phyloP scores from a whole-genome alignment of 1,140 invertebrate genomes.

The Samia ricini region DNA sequence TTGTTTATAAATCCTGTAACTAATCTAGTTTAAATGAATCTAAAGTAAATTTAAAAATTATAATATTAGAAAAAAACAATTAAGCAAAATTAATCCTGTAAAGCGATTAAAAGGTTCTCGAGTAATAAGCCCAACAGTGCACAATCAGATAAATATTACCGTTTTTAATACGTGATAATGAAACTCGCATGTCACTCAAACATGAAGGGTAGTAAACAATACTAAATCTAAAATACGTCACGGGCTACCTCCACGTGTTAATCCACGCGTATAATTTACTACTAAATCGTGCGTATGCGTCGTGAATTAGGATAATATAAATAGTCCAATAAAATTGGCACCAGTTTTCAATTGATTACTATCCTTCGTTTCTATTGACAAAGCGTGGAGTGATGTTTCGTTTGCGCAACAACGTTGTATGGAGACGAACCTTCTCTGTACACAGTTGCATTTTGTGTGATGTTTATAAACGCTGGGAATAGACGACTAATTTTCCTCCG shows the following conservation, averaged over 20 bases:
- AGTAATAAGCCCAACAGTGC: no score
- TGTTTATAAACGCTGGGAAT: no score
- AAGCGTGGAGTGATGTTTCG: not conserved
- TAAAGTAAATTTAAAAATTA: no score
- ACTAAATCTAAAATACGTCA: not conserved
- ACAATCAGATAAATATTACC: no score
- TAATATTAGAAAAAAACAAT: no score
- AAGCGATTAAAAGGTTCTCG: no score
- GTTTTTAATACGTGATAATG: not conserved
- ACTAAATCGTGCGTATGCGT: not conserved
- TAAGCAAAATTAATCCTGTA: no score
- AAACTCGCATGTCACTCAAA: not conserved
- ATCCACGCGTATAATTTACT: not conserved
- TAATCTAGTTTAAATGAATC: no score
- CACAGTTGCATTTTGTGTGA: no score
- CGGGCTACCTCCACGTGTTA: not conserved
- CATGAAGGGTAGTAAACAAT: not conserved
- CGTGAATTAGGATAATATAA: not conserved
- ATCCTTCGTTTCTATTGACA: not conserved
- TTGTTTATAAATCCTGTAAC: no score
- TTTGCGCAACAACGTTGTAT: not conserved
- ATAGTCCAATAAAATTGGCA: conserved; percentile 1
- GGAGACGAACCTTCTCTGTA: no score
- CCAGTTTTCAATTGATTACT: not conserved
- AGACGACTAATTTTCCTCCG: no score